Percentiles rank a stretch among this genome's conserved stretches.
These are phyloP conservation scores for Porites cylindrica DNA, from an alignment of 92 coral and sea anemone genomes.

Conservation along the genomic window DNA sequence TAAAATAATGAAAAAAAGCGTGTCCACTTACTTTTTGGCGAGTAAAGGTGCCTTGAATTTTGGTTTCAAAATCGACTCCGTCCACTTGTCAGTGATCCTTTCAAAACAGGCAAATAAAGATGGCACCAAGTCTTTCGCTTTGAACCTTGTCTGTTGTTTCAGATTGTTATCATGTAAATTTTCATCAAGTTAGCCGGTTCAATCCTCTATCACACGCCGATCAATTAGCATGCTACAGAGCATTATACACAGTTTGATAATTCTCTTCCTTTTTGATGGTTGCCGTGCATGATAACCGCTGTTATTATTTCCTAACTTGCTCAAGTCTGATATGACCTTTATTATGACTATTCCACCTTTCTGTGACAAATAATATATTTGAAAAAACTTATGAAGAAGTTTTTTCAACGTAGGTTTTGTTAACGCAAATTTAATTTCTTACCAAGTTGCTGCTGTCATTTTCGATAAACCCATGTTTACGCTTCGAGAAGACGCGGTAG, in stretches of 20 bases:
- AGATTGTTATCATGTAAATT: neutral
- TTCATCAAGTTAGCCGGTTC: neutral
- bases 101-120: neutral
- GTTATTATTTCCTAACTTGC: neutral
- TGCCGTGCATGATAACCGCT: neutral
- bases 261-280: constrained; percentile 13
- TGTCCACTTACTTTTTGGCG: constrained; percentile 10
- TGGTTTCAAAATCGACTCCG: neutral
- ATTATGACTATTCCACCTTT: neutral
- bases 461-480: constrained; percentile 14
- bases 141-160: neutral
- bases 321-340: neutral
- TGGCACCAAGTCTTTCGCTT: neutral
- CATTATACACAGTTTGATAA: neutral
- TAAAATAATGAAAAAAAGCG: neutral
- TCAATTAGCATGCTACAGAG: constrained; percentile 6
- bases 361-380: neutral
- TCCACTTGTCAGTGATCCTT: neutral
- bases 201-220: neutral
- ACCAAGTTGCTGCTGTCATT: constrained; percentile 2
- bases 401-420: neutral
- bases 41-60: too few relatives aligned
- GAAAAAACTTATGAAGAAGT: neutral
- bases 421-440: constrained; percentile 23
- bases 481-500: neutral